Evolutionary conservation across 1,140 invertebrate species (phyloP), one percentile per base, ranked within the genome.

Genomic region (Musca domestica): DNA sequence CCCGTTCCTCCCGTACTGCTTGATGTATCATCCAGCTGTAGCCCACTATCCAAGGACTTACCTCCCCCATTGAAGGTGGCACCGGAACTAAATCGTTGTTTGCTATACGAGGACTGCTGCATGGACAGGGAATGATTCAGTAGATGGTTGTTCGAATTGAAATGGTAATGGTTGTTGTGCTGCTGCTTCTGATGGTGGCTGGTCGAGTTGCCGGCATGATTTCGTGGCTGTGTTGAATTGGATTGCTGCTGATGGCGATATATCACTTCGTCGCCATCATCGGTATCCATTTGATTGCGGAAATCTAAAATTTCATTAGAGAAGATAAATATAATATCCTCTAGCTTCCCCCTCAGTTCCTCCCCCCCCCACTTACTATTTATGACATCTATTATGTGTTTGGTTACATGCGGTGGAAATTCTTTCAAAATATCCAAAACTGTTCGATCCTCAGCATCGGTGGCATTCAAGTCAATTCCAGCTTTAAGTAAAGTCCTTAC

Each of bases 361-460:
- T 41, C 10, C 10, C 10, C 34, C n/a, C 34, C 2, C 5, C 1
- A 87, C 87, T 85, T 86, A 96, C 95, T 90, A 85, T 91, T 90
- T 74, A 97, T 93, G 69, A 95, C 88, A 71, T 88, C 87, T 66
- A 90, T 89, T 70, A 96, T 94, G 72, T 88, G 91, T 72, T 92
- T 90, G 2, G 93, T 93, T n/a, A 94, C 93, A 73, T 94, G 90
- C 22, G 92, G 90, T 49, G 94, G 92, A 81, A 96, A 92, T 76
- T 95, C 91, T 63, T 89, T 88, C 1, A 98, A 85, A 34, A 96
- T 86, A 76, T 96, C 94, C 56, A 94, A 86, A 2, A 95, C 95
- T 10, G 95, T 97, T 80, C 91, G 90, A 68, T 91, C 89, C 67
- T 89, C 86, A 15, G 86, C 86, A 77, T 98, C 92, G 12, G 89